Conservation (phyloP, 2,797 vertebrate genomes). For the Siniperca obscura region DNA sequence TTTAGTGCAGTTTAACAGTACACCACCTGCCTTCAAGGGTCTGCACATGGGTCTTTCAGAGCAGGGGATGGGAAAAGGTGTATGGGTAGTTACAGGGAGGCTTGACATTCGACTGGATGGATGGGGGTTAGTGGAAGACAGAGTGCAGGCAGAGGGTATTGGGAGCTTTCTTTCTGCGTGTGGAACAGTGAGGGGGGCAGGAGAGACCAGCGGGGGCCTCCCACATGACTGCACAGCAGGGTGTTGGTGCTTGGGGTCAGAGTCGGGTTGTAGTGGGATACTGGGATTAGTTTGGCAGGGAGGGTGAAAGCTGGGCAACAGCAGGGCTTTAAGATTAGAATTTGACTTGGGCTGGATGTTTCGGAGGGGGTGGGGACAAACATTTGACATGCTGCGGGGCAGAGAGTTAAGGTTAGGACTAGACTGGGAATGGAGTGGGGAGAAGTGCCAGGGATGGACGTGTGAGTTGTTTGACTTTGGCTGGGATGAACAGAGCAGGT, state of each 20-base stretch:
- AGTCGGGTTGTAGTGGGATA: conserved; percentile 38
- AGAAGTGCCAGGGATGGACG: conserved; percentile 27
- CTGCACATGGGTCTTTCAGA: conserved; percentile 54
- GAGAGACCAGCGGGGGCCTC: conserved; percentile 53
- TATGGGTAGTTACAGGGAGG: conserved; percentile 49
- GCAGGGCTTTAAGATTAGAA: conserved; percentile 41
- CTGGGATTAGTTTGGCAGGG: conserved; percentile 63
- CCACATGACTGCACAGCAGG: conserved; percentile 49
- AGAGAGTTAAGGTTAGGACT: conserved; percentile 49
- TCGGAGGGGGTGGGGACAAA: conserved; percentile 46
- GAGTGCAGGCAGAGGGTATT: conserved; percentile 25
- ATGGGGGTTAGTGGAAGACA: conserved; percentile 23
- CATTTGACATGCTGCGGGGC: conserved; percentile 31
- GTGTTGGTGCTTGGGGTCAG: conserved; percentile 34
- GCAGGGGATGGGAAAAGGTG: conserved; percentile 24
- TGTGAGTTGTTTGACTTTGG: conserved; percentile 38
- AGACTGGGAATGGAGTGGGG: conserved; percentile 44
- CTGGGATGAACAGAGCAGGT: conserved; percentile 43
- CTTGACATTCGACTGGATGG: conserved; percentile 29
- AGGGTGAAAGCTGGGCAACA: conserved; percentile 33
- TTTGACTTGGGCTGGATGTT: conserved; percentile 50
- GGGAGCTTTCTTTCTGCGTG: conserved; percentile 33
- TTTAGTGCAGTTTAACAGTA: conserved; percentile 22
- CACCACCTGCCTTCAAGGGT: conserved; percentile 75
- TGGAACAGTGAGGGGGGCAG: conserved; percentile 27